These are phyloP conservation scores for Leucoptera coffeella DNA, from an alignment of 2,888 invertebrate genomes.

Conservation along the genomic window DNA sequence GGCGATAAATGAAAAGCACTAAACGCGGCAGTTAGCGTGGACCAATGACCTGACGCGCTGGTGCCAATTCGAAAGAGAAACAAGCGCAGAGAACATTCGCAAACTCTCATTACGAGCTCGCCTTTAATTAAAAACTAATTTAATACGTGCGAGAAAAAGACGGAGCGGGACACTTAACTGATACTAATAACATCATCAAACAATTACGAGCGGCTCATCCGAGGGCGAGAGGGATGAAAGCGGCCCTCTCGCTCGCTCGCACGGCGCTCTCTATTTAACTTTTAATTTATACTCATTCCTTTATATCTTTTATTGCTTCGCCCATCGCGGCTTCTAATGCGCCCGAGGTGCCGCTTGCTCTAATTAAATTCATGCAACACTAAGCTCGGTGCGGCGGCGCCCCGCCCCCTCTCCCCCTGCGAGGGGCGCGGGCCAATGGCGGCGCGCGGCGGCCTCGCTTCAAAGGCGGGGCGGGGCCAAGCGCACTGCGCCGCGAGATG, in stretches of 20 bases:
- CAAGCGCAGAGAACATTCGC: conserved; percentile 18
- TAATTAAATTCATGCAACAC: conserved; percentile 55
- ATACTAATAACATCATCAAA: conserved; percentile 55
- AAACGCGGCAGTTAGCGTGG: too few species aligned
- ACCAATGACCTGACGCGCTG: too few species aligned
- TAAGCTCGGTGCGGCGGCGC: conserved; percentile 25
- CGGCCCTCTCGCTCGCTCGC: conserved; percentile 17
- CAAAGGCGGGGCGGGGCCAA: conserved; percentile 13
- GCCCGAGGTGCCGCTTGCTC: conserved; percentile 49
- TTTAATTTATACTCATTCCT: conserved; percentile 56
- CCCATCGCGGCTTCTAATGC: conserved; percentile 53
- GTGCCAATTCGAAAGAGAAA: too few species aligned
- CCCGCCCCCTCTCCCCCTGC: conserved; percentile 15
- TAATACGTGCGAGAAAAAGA: conserved; percentile 49
- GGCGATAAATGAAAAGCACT: too few species aligned
- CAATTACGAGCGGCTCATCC: conserved; percentile 43
- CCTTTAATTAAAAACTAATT: conserved; percentile 51
- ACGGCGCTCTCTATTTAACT: conserved; percentile 46
- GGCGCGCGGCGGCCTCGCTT: conserved; percentile 11
- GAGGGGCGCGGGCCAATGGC: conserved; percentile 15
- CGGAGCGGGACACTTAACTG: conserved; percentile 49
- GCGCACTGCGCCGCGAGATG: conserved; percentile 27
- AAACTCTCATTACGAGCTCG: conserved; percentile 37
- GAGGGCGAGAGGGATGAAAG: conserved; percentile 13
- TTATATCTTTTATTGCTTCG: conserved; percentile 55